Percentiles rank a stretch among this genome's conserved stretches.
Conservation (phyloP, 1,140 invertebrate species). For the Cyclina sinensis region DNA sequence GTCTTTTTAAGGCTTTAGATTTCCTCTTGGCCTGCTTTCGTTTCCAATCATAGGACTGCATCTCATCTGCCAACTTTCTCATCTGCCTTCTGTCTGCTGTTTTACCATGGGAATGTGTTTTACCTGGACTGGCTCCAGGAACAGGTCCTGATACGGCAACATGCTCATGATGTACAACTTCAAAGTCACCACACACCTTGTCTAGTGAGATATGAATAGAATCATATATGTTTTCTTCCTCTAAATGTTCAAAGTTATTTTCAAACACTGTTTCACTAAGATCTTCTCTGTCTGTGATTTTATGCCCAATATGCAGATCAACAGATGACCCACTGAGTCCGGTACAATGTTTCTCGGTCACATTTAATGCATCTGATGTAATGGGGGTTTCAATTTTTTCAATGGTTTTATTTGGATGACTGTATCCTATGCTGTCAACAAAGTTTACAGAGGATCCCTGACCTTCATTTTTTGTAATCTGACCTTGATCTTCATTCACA, state of each 20-base stretch:
- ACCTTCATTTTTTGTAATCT: background rate
- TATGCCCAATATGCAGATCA: background rate
- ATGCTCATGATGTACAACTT: conserved; percentile 20
- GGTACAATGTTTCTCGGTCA: background rate
- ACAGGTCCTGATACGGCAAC: background rate
- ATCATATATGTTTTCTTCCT: conserved; percentile 47
- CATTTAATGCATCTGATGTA: background rate
- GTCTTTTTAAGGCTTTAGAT: conserved; percentile 49
- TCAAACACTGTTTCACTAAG: background rate
- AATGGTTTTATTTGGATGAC: conserved; percentile 6
- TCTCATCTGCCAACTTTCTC: background rate
- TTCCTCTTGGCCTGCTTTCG: conserved; percentile 31
- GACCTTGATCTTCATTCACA: background rate
- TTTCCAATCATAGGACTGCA: conserved; percentile 35
- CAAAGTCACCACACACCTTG: conserved; percentile 10
- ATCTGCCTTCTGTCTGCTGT: conserved; percentile 3
- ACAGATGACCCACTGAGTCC: background rate
- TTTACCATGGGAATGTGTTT: background rate
- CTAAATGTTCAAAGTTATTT: conserved; percentile 5
- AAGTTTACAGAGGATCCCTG: background rate
- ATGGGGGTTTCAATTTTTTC: background rate
- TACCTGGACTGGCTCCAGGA: background rate
- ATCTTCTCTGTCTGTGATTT: background rate
- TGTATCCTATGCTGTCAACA: conserved; percentile 1
- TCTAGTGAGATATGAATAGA: conserved; percentile 26